phyloP scores from a whole-genome alignment of 2,797 vertebrate genomes.

The Lerista edwardsae region DNA sequence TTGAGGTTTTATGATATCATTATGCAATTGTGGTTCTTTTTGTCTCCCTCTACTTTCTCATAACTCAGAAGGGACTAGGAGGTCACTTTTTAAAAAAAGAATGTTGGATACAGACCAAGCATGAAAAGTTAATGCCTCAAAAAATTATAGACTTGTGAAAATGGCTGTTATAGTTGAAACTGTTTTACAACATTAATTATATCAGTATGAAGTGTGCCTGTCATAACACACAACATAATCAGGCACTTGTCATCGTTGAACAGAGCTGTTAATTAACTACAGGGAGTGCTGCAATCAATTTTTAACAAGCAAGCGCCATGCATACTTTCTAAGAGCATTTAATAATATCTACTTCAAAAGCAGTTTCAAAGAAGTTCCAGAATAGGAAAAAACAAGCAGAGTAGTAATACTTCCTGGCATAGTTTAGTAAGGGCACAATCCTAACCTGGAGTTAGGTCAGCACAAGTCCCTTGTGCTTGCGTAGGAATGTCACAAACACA shows the following conservation, averaged over 20 bases:
- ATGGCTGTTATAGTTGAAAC: conserved; percentile 60
- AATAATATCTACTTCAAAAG: not conserved
- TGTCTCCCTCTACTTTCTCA: not conserved
- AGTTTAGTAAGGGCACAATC: conserved; percentile 32
- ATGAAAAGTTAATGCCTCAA: conserved; percentile 54
- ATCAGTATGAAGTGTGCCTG: conserved; percentile 54
- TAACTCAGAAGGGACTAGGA: conserved; percentile 15
- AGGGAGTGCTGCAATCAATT: conserved; percentile 42
- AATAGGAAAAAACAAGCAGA: conserved; percentile 43
- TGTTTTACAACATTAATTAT: conserved; percentile 64
- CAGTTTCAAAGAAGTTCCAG: conserved; percentile 21
- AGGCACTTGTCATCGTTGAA: conserved; percentile 63
- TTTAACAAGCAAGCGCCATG: conserved; percentile 47
- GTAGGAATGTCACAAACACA: too few relatives aligned
- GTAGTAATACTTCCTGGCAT: conserved; percentile 36
- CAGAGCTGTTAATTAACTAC: conserved; percentile 66
- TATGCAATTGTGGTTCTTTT: not conserved
- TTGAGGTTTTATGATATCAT: not conserved
- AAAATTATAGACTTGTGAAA: conserved; percentile 64
- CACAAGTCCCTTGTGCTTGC: too few relatives aligned
- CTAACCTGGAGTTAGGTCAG: too few relatives aligned
- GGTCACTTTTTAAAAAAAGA: not conserved
- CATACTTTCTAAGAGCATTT: conserved; percentile 16
- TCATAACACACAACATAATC: conserved; percentile 59
- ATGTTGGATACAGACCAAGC: conserved; percentile 39